phyloP scores from a whole-genome alignment of 2,888 invertebrate species.

The Halictus quadricinctus region DNA sequence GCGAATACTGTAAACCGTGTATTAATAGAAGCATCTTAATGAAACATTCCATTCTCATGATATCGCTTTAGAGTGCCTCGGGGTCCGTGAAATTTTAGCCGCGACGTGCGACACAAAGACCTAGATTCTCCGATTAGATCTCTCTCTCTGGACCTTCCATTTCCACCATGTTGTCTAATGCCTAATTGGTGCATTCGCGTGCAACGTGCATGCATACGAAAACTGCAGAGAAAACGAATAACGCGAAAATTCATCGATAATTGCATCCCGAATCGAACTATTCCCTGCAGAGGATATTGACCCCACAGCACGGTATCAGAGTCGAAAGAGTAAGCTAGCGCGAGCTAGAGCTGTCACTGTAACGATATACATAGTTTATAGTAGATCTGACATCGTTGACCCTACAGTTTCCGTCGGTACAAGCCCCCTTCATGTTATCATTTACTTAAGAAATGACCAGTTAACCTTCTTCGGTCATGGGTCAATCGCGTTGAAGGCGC shows the following conservation, averaged over 20 bases:
- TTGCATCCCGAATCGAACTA: background rate
- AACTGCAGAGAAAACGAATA: background rate
- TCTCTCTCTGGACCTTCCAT: background rate
- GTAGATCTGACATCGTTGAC: background rate
- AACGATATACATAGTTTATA: background rate
- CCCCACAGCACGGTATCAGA: background rate
- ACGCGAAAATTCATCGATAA: too few relatives aligned
- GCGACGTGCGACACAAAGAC: background rate
- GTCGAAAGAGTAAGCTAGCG: background rate
- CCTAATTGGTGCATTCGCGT: background rate
- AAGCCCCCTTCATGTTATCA: background rate
- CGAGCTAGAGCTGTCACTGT: background rate
- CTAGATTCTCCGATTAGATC: background rate
- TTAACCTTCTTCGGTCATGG: slow-evolving; percentile 30
- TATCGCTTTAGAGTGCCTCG: background rate
- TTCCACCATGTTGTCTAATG: background rate
- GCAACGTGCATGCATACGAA: background rate
- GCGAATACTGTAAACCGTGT: background rate
- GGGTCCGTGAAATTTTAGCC: background rate
- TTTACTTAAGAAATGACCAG: slow-evolving; percentile 13
- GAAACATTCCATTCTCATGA: slow-evolving; percentile 6
- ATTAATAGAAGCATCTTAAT: slow-evolving; percentile 7
- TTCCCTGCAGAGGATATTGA: background rate
- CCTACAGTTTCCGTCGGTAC: background rate
- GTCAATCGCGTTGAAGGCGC: background rate